These are phyloP conservation scores for Trematomus bernacchii DNA, from an alignment of 2,797 vertebrate genomes.

Conservation along the genomic window DNA sequence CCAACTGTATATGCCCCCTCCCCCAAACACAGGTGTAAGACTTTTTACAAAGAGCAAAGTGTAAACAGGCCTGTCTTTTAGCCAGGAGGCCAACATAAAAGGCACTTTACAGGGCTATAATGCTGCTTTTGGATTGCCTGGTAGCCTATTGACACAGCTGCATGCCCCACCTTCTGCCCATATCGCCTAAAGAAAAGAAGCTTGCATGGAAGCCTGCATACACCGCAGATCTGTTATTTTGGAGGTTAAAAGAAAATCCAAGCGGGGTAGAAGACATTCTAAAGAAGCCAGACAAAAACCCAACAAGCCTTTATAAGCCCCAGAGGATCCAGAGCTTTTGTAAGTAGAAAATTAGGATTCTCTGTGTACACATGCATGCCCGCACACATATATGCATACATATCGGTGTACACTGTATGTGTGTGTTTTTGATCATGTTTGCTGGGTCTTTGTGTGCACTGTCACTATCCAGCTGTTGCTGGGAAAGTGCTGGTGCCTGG, in stretches of 20 bases:
- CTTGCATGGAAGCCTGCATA: slow-evolving; percentile 70
- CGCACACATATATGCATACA: slow-evolving; percentile 54
- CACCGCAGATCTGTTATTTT: slow-evolving; percentile 76
- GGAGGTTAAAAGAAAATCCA: slow-evolving; percentile 75
- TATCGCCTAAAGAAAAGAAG: slow-evolving; percentile 67
- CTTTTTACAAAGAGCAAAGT: slow-evolving; percentile 69
- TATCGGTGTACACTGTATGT: slow-evolving; percentile 29
- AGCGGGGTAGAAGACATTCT: slow-evolving; percentile 58
- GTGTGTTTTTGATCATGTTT: slow-evolving; percentile 41
- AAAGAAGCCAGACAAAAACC: slow-evolving; percentile 70
- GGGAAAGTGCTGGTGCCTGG: slow-evolving; percentile 48
- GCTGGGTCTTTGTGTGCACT: slow-evolving; percentile 38
- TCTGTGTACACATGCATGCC: slow-evolving; percentile 63
- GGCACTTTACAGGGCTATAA: slow-evolving; percentile 65
- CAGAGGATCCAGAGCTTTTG: slow-evolving; percentile 65
- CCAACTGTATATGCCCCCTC: slow-evolving; percentile 25
- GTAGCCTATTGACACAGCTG: slow-evolving; percentile 88
- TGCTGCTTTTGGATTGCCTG: slow-evolving; percentile 71
- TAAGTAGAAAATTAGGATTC: slow-evolving; percentile 58
- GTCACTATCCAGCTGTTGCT: slow-evolving; percentile 58
- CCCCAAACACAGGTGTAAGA: slow-evolving; percentile 74
- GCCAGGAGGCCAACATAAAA: slow-evolving; percentile 78
- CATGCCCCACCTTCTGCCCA: slow-evolving; percentile 77
- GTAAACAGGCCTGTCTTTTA: slow-evolving; percentile 72
- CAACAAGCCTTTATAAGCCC: slow-evolving; percentile 67